Conservation (phyloP, 2,888 invertebrate species). For the Phytoseiulus persimilis region DNA sequence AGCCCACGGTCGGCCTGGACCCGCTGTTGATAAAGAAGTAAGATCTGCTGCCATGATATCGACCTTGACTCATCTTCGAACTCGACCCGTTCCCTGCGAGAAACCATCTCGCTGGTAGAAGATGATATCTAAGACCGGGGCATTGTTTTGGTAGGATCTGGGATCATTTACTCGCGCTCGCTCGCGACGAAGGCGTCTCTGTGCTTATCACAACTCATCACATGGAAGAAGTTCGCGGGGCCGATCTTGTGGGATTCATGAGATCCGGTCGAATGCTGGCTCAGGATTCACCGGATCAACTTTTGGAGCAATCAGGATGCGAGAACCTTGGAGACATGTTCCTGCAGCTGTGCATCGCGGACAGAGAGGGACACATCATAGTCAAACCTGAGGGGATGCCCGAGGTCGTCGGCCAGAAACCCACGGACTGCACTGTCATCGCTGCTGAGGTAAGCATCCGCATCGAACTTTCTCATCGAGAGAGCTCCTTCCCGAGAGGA, state of each 20-base stretch:
- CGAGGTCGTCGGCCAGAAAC: background rate
- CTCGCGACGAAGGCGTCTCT: constrained; percentile 78
- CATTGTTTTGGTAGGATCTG: constrained; percentile 64
- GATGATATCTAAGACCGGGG: background rate
- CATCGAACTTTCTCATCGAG: background rate
- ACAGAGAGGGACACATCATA: constrained; percentile 42
- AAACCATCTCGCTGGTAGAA: background rate
- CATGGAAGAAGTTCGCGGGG: constrained; percentile 70
- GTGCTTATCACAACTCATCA: constrained; percentile 92
- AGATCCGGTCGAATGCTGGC: constrained; percentile 50
- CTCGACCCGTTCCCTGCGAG: background rate
- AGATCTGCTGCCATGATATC: background rate
- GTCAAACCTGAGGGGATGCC: background rate
- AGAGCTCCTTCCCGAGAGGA: background rate
- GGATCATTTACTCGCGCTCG: constrained; percentile 83
- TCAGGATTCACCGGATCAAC: constrained; percentile 48
- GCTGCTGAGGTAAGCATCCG: background rate
- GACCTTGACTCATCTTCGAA: background rate
- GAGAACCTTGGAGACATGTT: constrained; percentile 76
- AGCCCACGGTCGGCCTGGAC: constrained; percentile 87
- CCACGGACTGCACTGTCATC: background rate
- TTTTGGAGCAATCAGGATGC: constrained; percentile 44
- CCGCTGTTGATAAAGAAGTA: constrained; percentile 58
- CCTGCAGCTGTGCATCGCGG: constrained; percentile 60
- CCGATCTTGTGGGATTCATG: constrained; percentile 49